phyloP scores from a whole-genome alignment of 2,113 vertebrate species.

The Ondatra zibethicus region DNA sequence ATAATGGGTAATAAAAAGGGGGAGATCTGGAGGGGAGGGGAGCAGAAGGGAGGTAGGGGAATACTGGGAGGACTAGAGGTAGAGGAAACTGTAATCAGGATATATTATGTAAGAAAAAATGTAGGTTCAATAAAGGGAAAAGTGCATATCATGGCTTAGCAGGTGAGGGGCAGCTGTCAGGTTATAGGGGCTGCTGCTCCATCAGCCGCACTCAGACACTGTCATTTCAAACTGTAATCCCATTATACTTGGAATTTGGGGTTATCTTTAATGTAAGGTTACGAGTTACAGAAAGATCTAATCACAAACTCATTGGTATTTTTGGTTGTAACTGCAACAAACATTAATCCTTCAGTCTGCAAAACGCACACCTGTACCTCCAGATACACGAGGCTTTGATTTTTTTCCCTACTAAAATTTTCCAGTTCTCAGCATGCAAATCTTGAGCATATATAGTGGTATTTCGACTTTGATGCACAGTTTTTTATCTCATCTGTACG shows the following conservation, averaged over 20 bases:
- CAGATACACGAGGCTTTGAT: slow-evolving; percentile 15
- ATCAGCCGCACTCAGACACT: not conserved
- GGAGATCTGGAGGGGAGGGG: not conserved
- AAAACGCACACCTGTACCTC: not conserved
- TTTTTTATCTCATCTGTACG: slow-evolving; percentile 22
- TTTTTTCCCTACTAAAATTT: not conserved
- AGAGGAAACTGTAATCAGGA: not conserved
- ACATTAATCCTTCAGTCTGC: not conserved
- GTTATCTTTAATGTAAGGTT: not conserved
- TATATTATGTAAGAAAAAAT: not conserved
- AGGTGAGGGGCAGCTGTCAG: not conserved
- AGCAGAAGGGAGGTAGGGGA: not conserved
- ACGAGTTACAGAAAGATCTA: not conserved
- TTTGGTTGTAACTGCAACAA: not conserved
- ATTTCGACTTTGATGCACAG: not conserved
- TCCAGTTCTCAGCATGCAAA: not conserved
- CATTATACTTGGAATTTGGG: not conserved
- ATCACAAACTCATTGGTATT: not conserved
- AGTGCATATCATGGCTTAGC: not conserved
- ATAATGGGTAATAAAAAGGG: not conserved
- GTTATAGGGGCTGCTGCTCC: not conserved
- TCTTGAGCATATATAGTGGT: not conserved
- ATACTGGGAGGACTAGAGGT: not conserved
- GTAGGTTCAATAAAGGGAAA: not conserved
- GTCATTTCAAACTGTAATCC: not conserved